Evolutionary conservation across 2,888 invertebrate genomes (phyloP).

Genomic region (Nipponacmea schrenckii): DNA sequence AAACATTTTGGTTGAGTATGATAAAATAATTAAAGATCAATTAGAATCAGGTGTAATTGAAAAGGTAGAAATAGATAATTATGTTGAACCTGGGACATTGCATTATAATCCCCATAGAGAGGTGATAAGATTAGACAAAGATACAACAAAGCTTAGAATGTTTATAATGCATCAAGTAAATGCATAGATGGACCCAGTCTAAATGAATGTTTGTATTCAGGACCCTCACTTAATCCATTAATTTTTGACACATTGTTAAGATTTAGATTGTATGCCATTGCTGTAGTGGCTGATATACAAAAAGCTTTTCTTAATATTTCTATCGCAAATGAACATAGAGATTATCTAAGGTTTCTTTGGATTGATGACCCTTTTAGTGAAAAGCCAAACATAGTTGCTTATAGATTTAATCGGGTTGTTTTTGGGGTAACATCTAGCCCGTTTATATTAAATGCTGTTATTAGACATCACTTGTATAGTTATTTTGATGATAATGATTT

Average conservation of each 20-base stretch:
- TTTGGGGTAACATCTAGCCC: neutral
- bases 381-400: neutral
- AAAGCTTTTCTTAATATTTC: no score
- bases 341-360: neutral
- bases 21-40: constrained; percentile 5
- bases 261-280: neutral
- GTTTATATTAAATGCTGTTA: neutral
- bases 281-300: neutral
- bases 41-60: neutral
- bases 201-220: neutral
- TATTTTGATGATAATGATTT: constrained; percentile 1
- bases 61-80: neutral
- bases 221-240: neutral
- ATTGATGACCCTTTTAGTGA: neutral
- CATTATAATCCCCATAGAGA: neutral
- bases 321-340: neutral
- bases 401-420: constrained; percentile 2
- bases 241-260: neutral
- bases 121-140: neutral
- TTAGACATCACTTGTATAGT: neutral
- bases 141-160: no score
- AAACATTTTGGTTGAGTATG: neutral
- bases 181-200: neutral
- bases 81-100: neutral
- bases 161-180: neutral